Conservation (phyloP, 2,797 vertebrate species). For the Podarcis lilfordi region DNA sequence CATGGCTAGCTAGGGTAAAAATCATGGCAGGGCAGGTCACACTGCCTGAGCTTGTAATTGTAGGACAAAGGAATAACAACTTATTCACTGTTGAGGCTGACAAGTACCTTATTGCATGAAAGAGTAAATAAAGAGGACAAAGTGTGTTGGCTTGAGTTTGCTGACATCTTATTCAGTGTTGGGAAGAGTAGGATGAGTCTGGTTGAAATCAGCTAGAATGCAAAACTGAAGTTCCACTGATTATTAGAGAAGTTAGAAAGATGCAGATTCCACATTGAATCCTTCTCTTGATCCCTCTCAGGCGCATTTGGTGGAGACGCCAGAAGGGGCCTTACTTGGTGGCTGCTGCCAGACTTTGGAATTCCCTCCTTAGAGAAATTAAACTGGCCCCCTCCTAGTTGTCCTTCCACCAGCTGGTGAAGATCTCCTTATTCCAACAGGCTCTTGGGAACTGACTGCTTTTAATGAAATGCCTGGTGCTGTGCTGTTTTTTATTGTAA, state of each 20-base stretch:
- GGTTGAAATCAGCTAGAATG: neutral
- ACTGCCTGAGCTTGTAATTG: conserved; percentile 3
- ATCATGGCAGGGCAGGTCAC: neutral
- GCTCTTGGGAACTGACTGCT: too few species aligned
- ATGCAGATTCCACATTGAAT: neutral
- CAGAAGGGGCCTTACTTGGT: too few species aligned
- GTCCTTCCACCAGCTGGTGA: too few species aligned
- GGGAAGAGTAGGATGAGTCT: neutral
- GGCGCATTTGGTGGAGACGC: too few species aligned
- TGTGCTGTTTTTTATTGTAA: too few species aligned
- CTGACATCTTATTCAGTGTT: neutral
- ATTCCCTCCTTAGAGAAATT: too few species aligned
- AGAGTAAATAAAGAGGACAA: neutral
- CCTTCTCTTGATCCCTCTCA: too few species aligned
- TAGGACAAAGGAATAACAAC: conserved; percentile 6
- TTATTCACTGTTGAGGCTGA: neutral
- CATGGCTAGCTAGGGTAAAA: conserved; percentile 1
- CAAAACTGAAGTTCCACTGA: neutral
- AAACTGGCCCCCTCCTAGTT: too few species aligned
- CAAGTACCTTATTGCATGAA: neutral
- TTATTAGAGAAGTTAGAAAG: neutral
- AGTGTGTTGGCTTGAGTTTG: neutral
- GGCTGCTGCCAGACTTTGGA: too few species aligned
- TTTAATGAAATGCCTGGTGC: too few species aligned
- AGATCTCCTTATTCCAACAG: too few species aligned